A percentile compares a stretch with the other conserved stretches of the same genome.
Evolutionary conservation across 2,797 vertebrate species (phyloP).

Genomic region (Arrhamphus sclerolepis): DNA sequence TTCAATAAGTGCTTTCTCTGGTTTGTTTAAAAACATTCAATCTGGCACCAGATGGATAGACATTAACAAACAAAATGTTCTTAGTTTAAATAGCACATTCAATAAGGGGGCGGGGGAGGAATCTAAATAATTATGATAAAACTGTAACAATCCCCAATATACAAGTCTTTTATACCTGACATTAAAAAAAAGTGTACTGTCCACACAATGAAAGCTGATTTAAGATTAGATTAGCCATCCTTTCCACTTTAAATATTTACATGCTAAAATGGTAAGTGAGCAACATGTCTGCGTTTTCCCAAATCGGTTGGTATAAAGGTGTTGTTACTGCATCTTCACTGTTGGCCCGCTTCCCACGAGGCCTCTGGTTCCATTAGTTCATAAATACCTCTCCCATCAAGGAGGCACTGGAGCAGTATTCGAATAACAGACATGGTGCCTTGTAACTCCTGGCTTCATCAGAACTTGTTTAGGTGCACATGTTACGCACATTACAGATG

Average conservation of each 20-base stretch:
- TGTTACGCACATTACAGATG: conserved; percentile 31
- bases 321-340: conserved; percentile 7
- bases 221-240: conserved; percentile 13
- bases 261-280: conserved; percentile 13
- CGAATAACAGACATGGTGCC: conserved; percentile 19
- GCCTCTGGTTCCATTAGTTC: conserved; percentile 11
- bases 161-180: conserved; percentile 30
- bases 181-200: conserved; percentile 28
- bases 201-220: conserved; percentile 21
- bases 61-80: conserved; percentile 36
- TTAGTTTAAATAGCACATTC: conserved; percentile 63
- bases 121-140: conserved; percentile 2
- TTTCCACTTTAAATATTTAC: conserved; percentile 37
- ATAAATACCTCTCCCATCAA: conserved; percentile 2
- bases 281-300: conserved; percentile 7
- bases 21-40: conserved; percentile 55
- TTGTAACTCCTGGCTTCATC: conserved; percentile 11
- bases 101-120: conserved; percentile 33
- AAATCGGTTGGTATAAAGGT: background rate
- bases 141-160: conserved; percentile 36
- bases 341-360: background rate
- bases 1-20: conserved; percentile 70
- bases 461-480: conserved; percentile 12
- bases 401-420: background rate
- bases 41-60: conserved; percentile 66